These are phyloP conservation scores for Rhynchotus rufescens DNA, from an alignment of 2,797 vertebrate genomes.

Conservation along the genomic window DNA sequence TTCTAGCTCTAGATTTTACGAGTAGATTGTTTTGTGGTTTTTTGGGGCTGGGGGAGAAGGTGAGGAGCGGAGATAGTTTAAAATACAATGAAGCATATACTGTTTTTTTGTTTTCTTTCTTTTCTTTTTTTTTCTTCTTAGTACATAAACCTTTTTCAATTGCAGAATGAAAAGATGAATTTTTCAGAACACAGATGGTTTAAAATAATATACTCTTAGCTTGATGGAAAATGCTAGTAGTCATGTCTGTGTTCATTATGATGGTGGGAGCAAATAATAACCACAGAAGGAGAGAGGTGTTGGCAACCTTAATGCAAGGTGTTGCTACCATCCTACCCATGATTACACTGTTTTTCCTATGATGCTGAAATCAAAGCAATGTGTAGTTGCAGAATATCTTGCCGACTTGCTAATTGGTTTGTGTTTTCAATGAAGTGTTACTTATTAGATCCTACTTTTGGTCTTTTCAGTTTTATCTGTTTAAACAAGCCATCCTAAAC, in stretches of 20 bases:
- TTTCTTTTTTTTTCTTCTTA: neutral
- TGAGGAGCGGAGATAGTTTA: neutral
- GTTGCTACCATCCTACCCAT: neutral
- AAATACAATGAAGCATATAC: neutral
- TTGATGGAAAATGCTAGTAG: neutral
- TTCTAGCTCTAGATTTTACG: neutral
- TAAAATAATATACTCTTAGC: neutral
- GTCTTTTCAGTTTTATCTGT: neutral
- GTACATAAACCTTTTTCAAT: neutral
- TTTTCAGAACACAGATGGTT: neutral
- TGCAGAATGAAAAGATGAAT: neutral
- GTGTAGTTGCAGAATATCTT: neutral
- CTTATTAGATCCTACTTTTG: neutral
- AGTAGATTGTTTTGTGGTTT: neutral
- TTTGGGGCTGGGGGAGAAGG: no score
- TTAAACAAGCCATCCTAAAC: neutral
- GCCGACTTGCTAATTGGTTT: neutral
- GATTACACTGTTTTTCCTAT: neutral
- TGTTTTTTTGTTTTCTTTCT: neutral
- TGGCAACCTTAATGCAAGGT: neutral
- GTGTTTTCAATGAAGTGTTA: neutral
- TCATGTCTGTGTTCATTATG: neutral
- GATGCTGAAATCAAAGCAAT: neutral
- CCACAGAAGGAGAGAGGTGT: neutral
- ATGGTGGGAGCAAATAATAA: neutral